These are phyloP conservation scores for Alentia gelatinosa DNA, from an alignment of 2,888 invertebrate species.

Conservation along the genomic window DNA sequence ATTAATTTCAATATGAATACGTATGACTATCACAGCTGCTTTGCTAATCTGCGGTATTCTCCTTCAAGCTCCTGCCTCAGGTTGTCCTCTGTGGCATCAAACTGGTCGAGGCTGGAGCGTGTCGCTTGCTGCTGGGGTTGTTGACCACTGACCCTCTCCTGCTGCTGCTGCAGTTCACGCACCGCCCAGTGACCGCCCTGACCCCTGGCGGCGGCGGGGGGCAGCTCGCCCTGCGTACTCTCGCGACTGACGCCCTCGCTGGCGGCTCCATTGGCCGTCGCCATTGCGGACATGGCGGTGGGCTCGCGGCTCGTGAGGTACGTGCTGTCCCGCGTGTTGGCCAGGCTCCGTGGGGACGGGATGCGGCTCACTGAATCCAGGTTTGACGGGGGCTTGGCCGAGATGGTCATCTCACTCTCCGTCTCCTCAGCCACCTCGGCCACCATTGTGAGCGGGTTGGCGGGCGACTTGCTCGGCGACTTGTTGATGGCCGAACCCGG, in stretches of 20 bases:
- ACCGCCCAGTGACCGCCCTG: neutral
- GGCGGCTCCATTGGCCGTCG: neutral
- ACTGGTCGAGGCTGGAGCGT: constrained; percentile 19
- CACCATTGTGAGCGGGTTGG: constrained; percentile 1
- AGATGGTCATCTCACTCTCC: constrained; percentile 49
- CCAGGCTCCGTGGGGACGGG: constrained; percentile 13
- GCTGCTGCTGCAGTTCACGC: neutral
- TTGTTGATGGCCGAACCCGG: neutral
- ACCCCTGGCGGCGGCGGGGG: too few species aligned
- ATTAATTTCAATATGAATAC: neutral
- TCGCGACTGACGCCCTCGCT: neutral
- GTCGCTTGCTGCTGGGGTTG: neutral
- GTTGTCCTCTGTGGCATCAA: constrained; percentile 28
- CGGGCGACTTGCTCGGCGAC: neutral
- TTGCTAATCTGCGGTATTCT: constrained; percentile 28
- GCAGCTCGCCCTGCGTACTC: neutral
- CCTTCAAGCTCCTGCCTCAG: constrained; percentile 37
- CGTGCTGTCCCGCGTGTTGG: neutral
- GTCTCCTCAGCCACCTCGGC: constrained; percentile 15
- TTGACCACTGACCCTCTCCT: neutral
- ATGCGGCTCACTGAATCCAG: constrained; percentile 54
- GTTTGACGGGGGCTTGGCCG: constrained; percentile 52
- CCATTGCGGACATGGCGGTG: too few species aligned
- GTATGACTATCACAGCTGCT: neutral
- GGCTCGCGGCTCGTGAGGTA: neutral